Conservation (phyloP, 1,140 invertebrate species). For the Pentalonia nigronervosa region DNA sequence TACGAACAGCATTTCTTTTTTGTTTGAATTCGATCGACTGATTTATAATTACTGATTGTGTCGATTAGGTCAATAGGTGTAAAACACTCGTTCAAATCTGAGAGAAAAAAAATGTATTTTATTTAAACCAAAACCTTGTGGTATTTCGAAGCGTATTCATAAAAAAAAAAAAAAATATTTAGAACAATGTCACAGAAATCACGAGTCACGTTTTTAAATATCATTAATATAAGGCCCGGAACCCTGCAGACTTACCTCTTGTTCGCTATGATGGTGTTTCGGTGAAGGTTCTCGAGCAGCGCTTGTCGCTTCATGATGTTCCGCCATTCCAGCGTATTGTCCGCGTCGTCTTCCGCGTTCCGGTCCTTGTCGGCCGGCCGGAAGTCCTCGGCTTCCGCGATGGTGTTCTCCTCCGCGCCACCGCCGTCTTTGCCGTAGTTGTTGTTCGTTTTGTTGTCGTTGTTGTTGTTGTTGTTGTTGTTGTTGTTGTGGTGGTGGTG, state of each 20-base stretch:
- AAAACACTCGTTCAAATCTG: neutral
- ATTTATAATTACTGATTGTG: neutral
- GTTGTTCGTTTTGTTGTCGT: conserved; percentile 19
- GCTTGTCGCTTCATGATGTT: conserved; percentile 61
- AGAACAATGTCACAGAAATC: neutral
- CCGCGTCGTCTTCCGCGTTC: conserved; percentile 54
- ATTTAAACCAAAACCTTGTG: neutral
- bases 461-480: conserved; percentile 43
- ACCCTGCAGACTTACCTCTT: neutral
- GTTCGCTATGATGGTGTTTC: conserved; percentile 46
- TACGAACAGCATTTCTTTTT: neutral
- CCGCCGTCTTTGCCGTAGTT: neutral
- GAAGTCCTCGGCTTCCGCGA: conserved; percentile 48
- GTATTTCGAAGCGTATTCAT: neutral
- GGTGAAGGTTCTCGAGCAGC: conserved; percentile 54
- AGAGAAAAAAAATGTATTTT: neutral
- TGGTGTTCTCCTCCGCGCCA: neutral
- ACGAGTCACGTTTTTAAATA: neutral
- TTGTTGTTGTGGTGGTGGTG: neutral
- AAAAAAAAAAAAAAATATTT: neutral
- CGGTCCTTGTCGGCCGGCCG: conserved; percentile 16
- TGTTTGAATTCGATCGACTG: neutral
- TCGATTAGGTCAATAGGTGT: too few species aligned
- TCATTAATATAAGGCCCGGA: neutral
- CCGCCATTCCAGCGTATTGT: conserved; percentile 60